Evolutionary conservation across 2,888 invertebrate species (phyloP).

Genomic region (Cryptophagus acutangulus): DNA sequence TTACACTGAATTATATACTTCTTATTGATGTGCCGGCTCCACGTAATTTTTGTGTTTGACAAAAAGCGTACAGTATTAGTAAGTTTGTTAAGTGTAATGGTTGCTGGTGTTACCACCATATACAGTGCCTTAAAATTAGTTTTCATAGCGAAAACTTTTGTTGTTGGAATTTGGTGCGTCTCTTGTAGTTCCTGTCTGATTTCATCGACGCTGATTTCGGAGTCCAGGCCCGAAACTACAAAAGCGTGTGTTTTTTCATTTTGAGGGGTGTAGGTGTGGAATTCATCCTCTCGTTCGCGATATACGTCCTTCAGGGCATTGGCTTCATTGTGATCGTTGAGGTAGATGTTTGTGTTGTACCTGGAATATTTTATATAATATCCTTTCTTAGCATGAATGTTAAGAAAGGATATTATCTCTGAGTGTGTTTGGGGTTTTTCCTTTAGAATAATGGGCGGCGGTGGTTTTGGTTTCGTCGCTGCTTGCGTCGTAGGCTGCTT

Average conservation of each 20-base stretch:
- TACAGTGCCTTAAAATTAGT: not conserved
- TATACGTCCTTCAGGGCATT: not conserved
- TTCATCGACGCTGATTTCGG: not conserved
- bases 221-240: not conserved
- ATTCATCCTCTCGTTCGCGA: not conserved
- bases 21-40: not conserved
- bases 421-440: too few relatives aligned
- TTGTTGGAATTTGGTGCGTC: not conserved
- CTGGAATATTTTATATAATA: not conserved
- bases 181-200: not conserved
- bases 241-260: not conserved
- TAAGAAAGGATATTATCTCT: too few relatives aligned
- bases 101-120: not conserved
- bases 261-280: not conserved
- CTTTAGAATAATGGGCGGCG: too few relatives aligned
- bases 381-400: too few relatives aligned
- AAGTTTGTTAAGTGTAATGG: not conserved
- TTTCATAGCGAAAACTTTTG: not conserved
- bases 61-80: not conserved
- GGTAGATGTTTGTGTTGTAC: not conserved
- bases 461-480: too few relatives aligned
- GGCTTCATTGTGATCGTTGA: not conserved
- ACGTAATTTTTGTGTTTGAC: not conserved
- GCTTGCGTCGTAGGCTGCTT: too few relatives aligned
- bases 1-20: constrained; percentile 5